Base-by-base conservation (phyloP, 1,140 invertebrate genomes). In the Microplitis demolitor region DNA sequence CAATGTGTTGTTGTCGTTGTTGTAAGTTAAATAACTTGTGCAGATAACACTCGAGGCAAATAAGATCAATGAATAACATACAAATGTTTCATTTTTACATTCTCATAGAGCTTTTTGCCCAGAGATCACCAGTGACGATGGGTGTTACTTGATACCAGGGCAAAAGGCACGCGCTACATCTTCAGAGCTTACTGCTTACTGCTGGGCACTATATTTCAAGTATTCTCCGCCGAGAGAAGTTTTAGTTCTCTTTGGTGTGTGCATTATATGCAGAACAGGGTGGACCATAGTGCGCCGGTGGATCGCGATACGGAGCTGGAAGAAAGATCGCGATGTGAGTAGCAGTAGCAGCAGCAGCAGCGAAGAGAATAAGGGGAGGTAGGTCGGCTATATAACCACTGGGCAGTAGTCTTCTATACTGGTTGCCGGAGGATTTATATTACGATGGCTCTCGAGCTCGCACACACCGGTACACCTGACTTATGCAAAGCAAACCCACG, bases 261-360 rank as follows among this genome's bases (percentile, higher is more conserved):
- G 82, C 85, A 87, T 86, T 87, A 87, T 87, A 87, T 86, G 85
- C 85, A 86, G 85, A 87, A 78, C 79, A 87, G 84, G 80, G 80
- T 83, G 79, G 82, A 85, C 83, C 80, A 78, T 83, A 81, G 77
- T 80, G 81, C 76, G 77, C 79, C 72, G 71, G 74, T 45, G 71
- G 74, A 66, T 77, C 69, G 53, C 73, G 71, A 76, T 63, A 75
- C 69, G 78, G 71, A 72, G 69, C 73, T 67, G 74, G 69, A 71
- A 73, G 58, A 71, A 68, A 45, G 61, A 33, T 14, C n/a, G 71
- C 24, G 51, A 60, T 56, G 63, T 50, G 73, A 61, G 74, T 33
- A 72, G 61, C 72, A 69, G 75, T 64, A 24, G 24, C 74, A 73
- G 74, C 39, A 53, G 61, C 64, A 64, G 50, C 9, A 13, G 50